Evolutionary conservation across 2,113 vertebrate species (phyloP), one percentile per base, ranked within the genome.

Genomic region (Castor canadensis): DNA sequence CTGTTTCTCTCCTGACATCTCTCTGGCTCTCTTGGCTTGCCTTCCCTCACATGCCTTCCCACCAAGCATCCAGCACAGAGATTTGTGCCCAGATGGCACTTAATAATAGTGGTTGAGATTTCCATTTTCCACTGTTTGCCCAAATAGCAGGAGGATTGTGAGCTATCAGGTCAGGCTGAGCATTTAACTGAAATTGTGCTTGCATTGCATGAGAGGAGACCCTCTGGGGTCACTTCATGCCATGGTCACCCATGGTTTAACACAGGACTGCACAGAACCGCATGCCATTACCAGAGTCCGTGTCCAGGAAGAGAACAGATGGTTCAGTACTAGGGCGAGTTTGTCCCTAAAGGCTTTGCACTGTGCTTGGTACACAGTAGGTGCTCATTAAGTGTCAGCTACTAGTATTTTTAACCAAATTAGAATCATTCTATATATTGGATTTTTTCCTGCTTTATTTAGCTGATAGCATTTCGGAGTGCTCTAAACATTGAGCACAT

Each of bases 371-470:
- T 43, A 58, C 38, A 72, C 38, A 43, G n/a, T 80, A 91, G 86
- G 64, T 64, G 45, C 71, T 82, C 67, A 32, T n/a, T 56, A 58
- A 69, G 32, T 88, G n/a, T 86, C 82, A 81, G 24, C n/a, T 45
- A 17, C 67, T 89, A 77, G 62, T 76, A 35, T 87, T 88, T 95
- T 86, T 83, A 91, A 95, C 35, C 47, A 88, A 77, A 93, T 93
- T 90, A 75, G 72, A 82, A 88, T 81, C 62, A 32, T 32, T 24
- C 81, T 95, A 16, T 92, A 56, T 75, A n/a, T 72, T 89, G 64
- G 16, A 58, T 93, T 93, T 96, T 17, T 87, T 73, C 58, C 71
- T 95, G 40, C 71, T 93, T 92, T 95, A 87, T 80, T 96, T 75
- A 76, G 81, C 84, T 83, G 92, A 58, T 43, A 72, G 7, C 30